phyloP scores from a whole-genome alignment of 1,140 invertebrate species.

The Phymastichus coffea region DNA sequence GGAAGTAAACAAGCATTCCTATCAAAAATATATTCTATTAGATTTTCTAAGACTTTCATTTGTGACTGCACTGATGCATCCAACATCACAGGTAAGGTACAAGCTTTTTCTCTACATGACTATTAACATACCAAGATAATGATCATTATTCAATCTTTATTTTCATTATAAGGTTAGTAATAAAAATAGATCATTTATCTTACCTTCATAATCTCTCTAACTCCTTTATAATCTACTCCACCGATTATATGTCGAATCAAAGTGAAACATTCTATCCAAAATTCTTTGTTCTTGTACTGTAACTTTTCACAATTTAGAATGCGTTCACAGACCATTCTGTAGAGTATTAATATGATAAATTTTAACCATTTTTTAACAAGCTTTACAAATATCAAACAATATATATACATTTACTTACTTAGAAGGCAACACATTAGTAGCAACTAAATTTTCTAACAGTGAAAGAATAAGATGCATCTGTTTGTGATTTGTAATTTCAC shows the following conservation, averaged over 20 bases:
- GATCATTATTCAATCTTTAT: neutral
- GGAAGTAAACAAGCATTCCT: slow-evolving; percentile 88
- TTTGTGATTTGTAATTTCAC: slow-evolving; percentile 68
- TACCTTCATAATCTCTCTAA: slow-evolving; percentile 86
- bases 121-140: slow-evolving; percentile 46
- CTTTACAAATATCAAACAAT: no score
- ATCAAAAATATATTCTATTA: slow-evolving; percentile 64
- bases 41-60: slow-evolving; percentile 50
- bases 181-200: slow-evolving; percentile 40
- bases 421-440: slow-evolving; percentile 65
- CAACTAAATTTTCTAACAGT: slow-evolving; percentile 72
- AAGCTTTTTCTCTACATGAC: slow-evolving; percentile 84
- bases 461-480: slow-evolving; percentile 71
- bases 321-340: slow-evolving; percentile 80
- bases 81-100: slow-evolving; percentile 71
- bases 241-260: slow-evolving; percentile 83
- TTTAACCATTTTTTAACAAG: no score
- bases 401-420: slow-evolving; percentile 49
- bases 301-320: slow-evolving; percentile 80
- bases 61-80: slow-evolving; percentile 79
- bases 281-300: slow-evolving; percentile 72
- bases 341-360: neutral
- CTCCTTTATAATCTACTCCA: slow-evolving; percentile 93
- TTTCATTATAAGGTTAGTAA: neutral
- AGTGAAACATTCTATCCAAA: slow-evolving; percentile 87